Evolutionary conservation across 2,797 vertebrate genomes (phyloP), one percentile per base, ranked within the genome.

Genomic region (Peromyscus attwateri): DNA sequence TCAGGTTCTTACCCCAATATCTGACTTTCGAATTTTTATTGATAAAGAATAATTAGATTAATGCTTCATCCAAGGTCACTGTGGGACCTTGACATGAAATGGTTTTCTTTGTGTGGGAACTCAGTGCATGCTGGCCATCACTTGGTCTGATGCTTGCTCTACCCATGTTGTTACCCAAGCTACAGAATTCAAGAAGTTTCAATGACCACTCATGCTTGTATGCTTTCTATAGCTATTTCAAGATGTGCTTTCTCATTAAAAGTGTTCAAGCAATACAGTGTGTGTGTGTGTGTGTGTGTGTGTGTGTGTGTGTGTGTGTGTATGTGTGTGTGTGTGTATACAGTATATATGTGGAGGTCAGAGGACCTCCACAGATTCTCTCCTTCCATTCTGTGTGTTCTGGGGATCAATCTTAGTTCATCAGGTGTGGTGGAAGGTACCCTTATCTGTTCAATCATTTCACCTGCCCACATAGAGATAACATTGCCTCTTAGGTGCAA

Each of bases 211-310:
- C 52, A 0, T 60, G 29, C 55, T n/a, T 91, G 27, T 89, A 25
- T 52, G 12, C 40, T 13, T 8, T 21, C 52, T 49, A 37, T 66
- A 43, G 23, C 49, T 12, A 89, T 92, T 96, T 95, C 46, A 92
- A 92, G 87, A 11, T 25, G 27, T 43, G 31, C 43, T 89, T 96
- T 94, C 75, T 89, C 40, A 37, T 60, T 62, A 93, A 43, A 2
- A 34, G 31, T 94, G 88, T 43, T 49, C 71, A 92, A 92, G 37
- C 60, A 92, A 90, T 76, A 83, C 19, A 19, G 6, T 70, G 73
- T 76, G 6, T 70, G 73, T 76, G 71, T 75, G n/a, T 60, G n/a
- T 55, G 49, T 80, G 46, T n/a, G 52, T 82, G 79, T 60, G 55
- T 84, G 57, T 6, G 52, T 57, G 81, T 76, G 77, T 49, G 60